Base-by-base conservation (phyloP, 2,888 invertebrate species). In the Tipula unca region DNA sequence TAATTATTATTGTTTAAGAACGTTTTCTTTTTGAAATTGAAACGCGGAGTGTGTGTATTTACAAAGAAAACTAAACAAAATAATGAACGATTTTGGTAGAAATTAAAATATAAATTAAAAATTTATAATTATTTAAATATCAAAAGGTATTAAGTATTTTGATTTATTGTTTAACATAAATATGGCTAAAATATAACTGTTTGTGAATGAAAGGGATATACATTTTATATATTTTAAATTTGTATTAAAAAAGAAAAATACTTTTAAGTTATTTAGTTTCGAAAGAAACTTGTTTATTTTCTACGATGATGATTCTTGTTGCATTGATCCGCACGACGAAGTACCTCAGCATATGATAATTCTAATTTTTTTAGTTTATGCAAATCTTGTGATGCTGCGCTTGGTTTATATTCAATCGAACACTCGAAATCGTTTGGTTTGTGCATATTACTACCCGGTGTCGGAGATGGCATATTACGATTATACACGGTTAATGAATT, bases 301-400 rank as follows among this genome's bases (percentile, higher is more conserved):
- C 83, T 83, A n/a, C 83, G 83, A 32, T 83, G 83, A 83, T 83
- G 83, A 5, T 83, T 32, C 85, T 87, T 88, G 85, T 87, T 87
- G 84, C 88, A 90, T 86, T 89, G 89, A 87, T 90, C 91, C 8
- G 91, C 94, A 89, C 95, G 94, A 87, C 95, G 92, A 87, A 97
- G 91, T 25, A 95, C 97, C 90, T 97, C 96, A 5, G 97, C 97
- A 90, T 97, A 97, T 14, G 96, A 96, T 89, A 95, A 92, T 89
- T 97, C 96, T 85, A 97, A 92, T 89, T 95, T 94, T 89, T 95
- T 94, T 86, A 97, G 91, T 89, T 95, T 95, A 89, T 96, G 95
- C 87, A 97, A 94, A 88, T 96, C 96, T 89, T 96, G 95, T 13
- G 96, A 96, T 5, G 96, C 96, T 8, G 95, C 93, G 90, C 96